phyloP scores from a whole-genome alignment of 1,140 invertebrate species.

The Bombus haemorrhoidalis region DNA sequence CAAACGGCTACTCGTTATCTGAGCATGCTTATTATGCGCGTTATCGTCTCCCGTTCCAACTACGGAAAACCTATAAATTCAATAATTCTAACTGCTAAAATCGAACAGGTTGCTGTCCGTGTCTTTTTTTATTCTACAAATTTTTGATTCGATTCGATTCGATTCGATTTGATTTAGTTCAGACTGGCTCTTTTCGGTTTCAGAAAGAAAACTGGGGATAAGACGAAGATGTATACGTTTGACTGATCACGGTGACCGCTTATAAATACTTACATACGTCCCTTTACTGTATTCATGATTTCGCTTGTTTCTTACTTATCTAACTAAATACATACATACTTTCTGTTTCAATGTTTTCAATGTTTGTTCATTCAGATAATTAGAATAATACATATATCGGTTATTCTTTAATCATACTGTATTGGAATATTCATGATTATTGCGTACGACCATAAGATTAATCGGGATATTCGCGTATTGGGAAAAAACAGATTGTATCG shows the following conservation, averaged over 20 bases:
- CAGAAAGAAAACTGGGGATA: background rate
- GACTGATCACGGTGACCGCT: background rate
- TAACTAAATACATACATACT: background rate
- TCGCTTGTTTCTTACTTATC: background rate
- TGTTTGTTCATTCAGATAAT: background rate
- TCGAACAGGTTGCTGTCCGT: background rate
- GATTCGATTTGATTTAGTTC: background rate
- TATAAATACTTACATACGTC: background rate
- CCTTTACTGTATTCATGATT: background rate
- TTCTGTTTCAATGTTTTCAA: background rate
- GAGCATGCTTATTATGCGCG: slow-evolving; percentile 67
- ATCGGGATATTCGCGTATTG: too few species aligned
- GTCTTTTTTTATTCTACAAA: background rate
- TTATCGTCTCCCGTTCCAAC: slow-evolving; percentile 69
- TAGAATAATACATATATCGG: background rate
- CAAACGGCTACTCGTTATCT: slow-evolving; percentile 70
- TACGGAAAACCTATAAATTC: slow-evolving; percentile 71
- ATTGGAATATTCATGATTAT: background rate
- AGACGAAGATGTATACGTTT: background rate
- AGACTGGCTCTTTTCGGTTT: background rate
- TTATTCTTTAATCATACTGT: background rate
- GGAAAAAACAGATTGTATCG: too few species aligned
- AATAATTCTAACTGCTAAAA: slow-evolving; percentile 47
- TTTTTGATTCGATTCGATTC: background rate
- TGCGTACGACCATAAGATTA: too few species aligned